These are phyloP conservation scores for Otus scops DNA, from an alignment of 2,797 vertebrate species.

Conservation along the genomic window DNA sequence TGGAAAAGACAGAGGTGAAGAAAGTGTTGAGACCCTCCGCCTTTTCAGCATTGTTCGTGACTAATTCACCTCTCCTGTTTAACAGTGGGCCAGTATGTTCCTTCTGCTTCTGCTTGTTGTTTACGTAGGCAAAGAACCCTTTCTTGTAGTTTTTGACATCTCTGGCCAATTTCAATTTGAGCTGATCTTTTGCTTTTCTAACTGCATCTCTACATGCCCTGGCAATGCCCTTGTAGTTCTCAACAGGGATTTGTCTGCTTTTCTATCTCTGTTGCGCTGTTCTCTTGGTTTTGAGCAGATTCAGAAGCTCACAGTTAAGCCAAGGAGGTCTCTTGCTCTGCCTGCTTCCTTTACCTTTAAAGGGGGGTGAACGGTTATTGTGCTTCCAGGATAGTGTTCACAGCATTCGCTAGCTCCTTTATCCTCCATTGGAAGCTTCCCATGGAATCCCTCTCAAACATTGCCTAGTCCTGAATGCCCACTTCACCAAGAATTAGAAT, in stretches of 20 bases:
- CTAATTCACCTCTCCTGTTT: neutral
- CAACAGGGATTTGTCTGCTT: neutral
- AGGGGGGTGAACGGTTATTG: neutral
- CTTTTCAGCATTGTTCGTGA: neutral
- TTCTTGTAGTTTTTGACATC: neutral
- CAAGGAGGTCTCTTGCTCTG: neutral
- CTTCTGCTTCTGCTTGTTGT: neutral
- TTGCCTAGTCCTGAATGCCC: neutral
- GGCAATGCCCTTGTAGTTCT: neutral
- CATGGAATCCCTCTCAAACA: neutral
- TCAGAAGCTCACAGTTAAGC: neutral
- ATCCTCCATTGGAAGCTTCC: neutral
- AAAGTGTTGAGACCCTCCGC: neutral
- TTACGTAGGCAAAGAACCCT: neutral
- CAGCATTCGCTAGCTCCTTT: neutral
- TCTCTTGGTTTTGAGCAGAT: neutral
- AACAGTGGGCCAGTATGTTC: neutral
- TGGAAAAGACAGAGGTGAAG: neutral
- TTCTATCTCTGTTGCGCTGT: neutral
- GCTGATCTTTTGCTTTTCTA: neutral
- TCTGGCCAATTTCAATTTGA: neutral
- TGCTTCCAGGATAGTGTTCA: neutral
- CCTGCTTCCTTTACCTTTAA: neutral
- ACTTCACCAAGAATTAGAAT: neutral
- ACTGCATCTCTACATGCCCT: neutral